Conservation (phyloP, 2,888 invertebrate species). For the Mimas tiliae region DNA sequence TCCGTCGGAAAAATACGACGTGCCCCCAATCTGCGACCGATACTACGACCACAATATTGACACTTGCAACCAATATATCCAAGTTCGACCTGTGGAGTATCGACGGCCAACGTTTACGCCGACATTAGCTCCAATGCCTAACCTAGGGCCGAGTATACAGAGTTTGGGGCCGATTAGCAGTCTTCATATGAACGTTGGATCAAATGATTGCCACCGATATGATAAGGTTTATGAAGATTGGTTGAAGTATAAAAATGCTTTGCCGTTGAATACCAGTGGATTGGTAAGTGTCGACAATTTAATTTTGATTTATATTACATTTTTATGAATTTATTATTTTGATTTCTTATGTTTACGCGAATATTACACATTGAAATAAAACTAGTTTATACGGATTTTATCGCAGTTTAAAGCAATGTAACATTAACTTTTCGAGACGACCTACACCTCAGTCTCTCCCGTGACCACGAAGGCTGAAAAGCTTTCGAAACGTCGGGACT, state of each 20-base stretch:
- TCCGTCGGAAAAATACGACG: conserved; percentile 69
- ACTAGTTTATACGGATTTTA: too few species aligned
- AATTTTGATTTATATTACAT: not conserved
- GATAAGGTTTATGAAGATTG: conserved; percentile 82
- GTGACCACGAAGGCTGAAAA: too few species aligned
- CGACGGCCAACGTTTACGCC: conserved; percentile 59
- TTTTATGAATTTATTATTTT: too few species aligned
- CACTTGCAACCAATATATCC: conserved; percentile 71
- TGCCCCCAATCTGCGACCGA: conserved; percentile 63
- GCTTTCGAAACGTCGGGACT: too few species aligned
- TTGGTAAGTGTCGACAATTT: conserved; percentile 65
- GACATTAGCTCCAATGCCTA: conserved; percentile 56
- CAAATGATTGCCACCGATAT: conserved; percentile 71
- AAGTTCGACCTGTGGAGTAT: conserved; percentile 71
- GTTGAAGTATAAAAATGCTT: conserved; percentile 82
- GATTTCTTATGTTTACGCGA: too few species aligned
- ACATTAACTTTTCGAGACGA: too few species aligned
- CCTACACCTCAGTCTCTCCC: too few species aligned
- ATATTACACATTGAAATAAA: too few species aligned
- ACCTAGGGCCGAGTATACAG: conserved; percentile 62
- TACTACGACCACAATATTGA: conserved; percentile 73
- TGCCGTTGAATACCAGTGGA: conserved; percentile 74
- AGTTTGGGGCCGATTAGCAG: conserved; percentile 60
- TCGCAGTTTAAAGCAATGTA: too few species aligned
- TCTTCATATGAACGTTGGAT: conserved; percentile 56